These are phyloP conservation scores for Lithosia quadra DNA, from an alignment of 2,888 invertebrate species.

Conservation along the genomic window DNA sequence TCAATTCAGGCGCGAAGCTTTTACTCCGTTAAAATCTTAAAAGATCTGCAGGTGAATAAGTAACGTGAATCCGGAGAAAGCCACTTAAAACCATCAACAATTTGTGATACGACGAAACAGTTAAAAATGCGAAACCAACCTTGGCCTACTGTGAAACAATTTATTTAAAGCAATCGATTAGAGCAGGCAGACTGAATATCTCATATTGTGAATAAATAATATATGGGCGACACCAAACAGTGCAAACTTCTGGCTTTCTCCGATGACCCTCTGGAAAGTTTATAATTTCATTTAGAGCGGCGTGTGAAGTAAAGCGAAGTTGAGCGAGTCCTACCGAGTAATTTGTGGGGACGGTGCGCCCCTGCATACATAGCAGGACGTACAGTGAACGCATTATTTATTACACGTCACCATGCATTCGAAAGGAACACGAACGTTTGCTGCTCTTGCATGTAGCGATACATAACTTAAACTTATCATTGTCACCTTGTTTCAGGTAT, in stretches of 20 bases:
- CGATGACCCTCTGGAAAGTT: slow-evolving; percentile 64
- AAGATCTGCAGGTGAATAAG: slow-evolving; percentile 26
- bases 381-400: slow-evolving; percentile 48
- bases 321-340: slow-evolving; percentile 57
- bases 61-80: slow-evolving; percentile 44
- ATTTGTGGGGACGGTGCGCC: slow-evolving; percentile 64
- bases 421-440: slow-evolving; percentile 48
- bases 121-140: slow-evolving; percentile 50
- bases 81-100: slow-evolving; percentile 57
- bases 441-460: slow-evolving; percentile 15
- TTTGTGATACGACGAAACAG: slow-evolving; percentile 45
- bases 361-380: slow-evolving; percentile 61
- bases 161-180: slow-evolving; percentile 69
- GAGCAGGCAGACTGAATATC: slow-evolving; percentile 59
- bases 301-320: slow-evolving; percentile 56
- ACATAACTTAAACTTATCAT: slow-evolving; percentile 40
- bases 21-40: slow-evolving; percentile 18
- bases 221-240: slow-evolving; percentile 55
- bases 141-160: slow-evolving; percentile 68
- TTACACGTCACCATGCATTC: slow-evolving; percentile 58
- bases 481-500: slow-evolving; percentile 62
- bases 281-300: slow-evolving; percentile 69
- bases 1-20: slow-evolving; percentile 5
- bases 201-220: slow-evolving; percentile 66
- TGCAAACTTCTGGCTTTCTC: slow-evolving; percentile 25